These are phyloP conservation scores for Hirtodrosophila duncani DNA, from an alignment of 2,888 invertebrate species.

Conservation along the genomic window DNA sequence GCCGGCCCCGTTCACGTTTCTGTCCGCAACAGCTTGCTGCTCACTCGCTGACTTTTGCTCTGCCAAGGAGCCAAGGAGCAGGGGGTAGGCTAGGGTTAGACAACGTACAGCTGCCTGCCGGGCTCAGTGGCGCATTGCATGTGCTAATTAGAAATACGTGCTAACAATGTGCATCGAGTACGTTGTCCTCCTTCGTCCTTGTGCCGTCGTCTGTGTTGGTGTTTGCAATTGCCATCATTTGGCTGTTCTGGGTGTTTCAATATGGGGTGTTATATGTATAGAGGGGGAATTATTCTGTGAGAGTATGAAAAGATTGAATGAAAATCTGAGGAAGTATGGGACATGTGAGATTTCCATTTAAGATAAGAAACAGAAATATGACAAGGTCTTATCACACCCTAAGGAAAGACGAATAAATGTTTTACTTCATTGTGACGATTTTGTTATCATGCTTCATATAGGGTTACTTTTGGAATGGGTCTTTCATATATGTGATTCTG, in stretches of 20 bases:
- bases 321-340: too few relatives aligned
- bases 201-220: not conserved
- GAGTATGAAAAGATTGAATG: too few relatives aligned
- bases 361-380: too few relatives aligned
- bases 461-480: too few relatives aligned
- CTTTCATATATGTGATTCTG: too few relatives aligned
- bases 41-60: slow-evolving; percentile 26
- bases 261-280: slow-evolving; percentile 26
- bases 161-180: slow-evolving; percentile 44
- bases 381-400: too few relatives aligned
- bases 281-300: slow-evolving; percentile 7
- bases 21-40: slow-evolving; percentile 1
- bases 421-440: too few relatives aligned
- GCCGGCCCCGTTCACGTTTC: not conserved
- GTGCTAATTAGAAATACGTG: slow-evolving; percentile 70
- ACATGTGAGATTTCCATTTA: too few relatives aligned
- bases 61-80: slow-evolving; percentile 12
- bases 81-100: slow-evolving; percentile 24
- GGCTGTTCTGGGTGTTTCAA: not conserved
- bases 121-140: slow-evolving; percentile 50
- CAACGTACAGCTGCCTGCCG: too few relatives aligned
- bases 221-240: slow-evolving; percentile 24
- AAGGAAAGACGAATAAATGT: too few relatives aligned
- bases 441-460: too few relatives aligned
- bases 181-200: slow-evolving; percentile 8